phyloP scores from a whole-genome alignment of 1,140 invertebrate genomes.

The Zaprionus ghesquierei region DNA sequence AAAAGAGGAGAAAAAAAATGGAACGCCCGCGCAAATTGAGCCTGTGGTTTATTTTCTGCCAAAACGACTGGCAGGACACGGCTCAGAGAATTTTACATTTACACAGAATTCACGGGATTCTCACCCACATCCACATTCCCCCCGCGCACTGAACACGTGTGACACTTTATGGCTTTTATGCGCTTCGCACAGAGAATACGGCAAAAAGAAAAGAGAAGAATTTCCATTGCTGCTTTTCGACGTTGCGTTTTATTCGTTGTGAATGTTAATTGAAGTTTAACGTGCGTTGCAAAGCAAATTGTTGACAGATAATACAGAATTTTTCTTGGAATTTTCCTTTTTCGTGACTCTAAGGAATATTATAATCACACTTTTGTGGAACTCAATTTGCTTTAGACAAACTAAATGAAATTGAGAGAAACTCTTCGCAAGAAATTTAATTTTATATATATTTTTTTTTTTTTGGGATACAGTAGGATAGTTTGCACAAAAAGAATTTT shows the following conservation, averaged over 20 bases:
- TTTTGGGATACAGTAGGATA: background rate
- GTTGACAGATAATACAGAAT: slow-evolving; percentile 8
- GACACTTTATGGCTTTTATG: slow-evolving; percentile 64
- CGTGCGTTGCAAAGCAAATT: slow-evolving; percentile 8
- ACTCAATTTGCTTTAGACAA: background rate
- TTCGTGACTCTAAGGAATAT: background rate
- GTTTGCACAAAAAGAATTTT: background rate
- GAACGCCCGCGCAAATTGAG: slow-evolving; percentile 52
- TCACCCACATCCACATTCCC: background rate
- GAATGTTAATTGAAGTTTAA: slow-evolving; percentile 62
- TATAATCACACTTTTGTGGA: background rate
- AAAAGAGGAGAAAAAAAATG: no score
- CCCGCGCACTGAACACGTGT: slow-evolving; percentile 29
- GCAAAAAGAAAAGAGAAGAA: slow-evolving; percentile 34
- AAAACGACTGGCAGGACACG: slow-evolving; percentile 28
- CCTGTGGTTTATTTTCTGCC: slow-evolving; percentile 62
- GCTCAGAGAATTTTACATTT: slow-evolving; percentile 37
- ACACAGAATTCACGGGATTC: slow-evolving; percentile 27
- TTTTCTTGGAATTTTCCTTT: background rate
- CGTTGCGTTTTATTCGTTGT: slow-evolving; percentile 45
- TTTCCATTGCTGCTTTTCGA: slow-evolving; percentile 53
- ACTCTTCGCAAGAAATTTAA: background rate
- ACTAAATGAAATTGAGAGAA: background rate
- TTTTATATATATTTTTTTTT: background rate
- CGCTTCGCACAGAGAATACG: slow-evolving; percentile 26